A percentile compares a stretch with the other conserved stretches of the same genome.
Conservation (phyloP, 2,888 invertebrate genomes). For the Nomada fabriciana region DNA sequence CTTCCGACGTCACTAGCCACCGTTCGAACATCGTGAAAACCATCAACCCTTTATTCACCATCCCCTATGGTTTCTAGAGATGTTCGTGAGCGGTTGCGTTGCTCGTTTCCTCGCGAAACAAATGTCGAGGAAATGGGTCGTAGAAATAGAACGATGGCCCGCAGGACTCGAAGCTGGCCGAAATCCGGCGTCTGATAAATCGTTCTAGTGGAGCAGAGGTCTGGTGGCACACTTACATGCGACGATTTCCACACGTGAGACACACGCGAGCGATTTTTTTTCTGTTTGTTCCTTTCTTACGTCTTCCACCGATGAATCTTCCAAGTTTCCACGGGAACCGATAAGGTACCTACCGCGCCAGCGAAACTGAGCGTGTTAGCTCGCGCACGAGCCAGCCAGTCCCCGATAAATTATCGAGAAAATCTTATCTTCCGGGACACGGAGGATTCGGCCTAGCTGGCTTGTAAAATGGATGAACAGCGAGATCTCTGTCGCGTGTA, state of each 20-base stretch:
- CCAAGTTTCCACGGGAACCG: slow-evolving; percentile 51
- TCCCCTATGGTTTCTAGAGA: background rate
- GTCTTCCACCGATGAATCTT: slow-evolving; percentile 52
- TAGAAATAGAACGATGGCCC: slow-evolving; percentile 61
- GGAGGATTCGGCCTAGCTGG: slow-evolving; percentile 19
- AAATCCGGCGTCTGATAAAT: slow-evolving; percentile 69
- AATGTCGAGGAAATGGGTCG: slow-evolving; percentile 36
- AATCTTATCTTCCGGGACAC: slow-evolving; percentile 49
- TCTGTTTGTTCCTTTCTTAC: background rate
- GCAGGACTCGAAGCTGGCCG: slow-evolving; percentile 64
- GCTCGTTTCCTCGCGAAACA: slow-evolving; percentile 22
- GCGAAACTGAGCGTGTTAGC: slow-evolving; percentile 55
- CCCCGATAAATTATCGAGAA: slow-evolving; percentile 55
- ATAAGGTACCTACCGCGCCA: slow-evolving; percentile 58
- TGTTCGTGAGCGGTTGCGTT: background rate
- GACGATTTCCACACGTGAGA: background rate
- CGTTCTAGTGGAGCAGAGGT: slow-evolving; percentile 29
- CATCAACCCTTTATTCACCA: slow-evolving; percentile 13
- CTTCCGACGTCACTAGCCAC: background rate
- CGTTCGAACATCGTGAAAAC: background rate
- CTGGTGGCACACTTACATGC: slow-evolving; percentile 11
- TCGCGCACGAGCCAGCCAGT: slow-evolving; percentile 17
- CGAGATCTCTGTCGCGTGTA: slow-evolving; percentile 28
- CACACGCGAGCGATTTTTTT: slow-evolving; percentile 40
- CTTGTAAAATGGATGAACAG: slow-evolving; percentile 55